Evolutionary conservation across 2,797 vertebrate species (phyloP).

Genomic region (Dendrocincla tyrannina): DNA sequence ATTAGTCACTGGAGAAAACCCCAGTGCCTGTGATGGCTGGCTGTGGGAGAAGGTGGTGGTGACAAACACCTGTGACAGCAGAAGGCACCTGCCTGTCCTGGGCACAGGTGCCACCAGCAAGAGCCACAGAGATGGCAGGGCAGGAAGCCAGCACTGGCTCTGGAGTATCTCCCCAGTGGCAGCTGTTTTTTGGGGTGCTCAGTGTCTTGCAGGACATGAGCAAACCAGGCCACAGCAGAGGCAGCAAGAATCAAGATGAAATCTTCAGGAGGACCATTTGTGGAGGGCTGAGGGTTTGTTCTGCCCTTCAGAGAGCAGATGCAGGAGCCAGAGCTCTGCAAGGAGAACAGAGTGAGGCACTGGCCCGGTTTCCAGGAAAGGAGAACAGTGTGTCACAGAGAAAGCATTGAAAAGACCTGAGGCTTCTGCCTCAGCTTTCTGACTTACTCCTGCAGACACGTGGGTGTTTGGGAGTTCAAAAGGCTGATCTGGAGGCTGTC

Average conservation of each 20-base stretch:
- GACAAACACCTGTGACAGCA: neutral
- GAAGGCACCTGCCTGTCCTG: neutral
- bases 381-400: conserved; percentile 64
- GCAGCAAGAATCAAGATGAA: neutral
- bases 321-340: neutral
- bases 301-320: neutral
- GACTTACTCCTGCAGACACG: neutral
- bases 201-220: neutral
- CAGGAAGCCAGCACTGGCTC: neutral
- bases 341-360: conserved; percentile 12
- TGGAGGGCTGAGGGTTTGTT: neutral
- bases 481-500: neutral
- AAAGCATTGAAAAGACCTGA: conserved; percentile 26
- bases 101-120: neutral
- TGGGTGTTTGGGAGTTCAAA: conserved; percentile 26
- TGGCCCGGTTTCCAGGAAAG: conserved; percentile 64
- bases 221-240: neutral
- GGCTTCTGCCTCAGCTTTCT: conserved; percentile 46
- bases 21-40: neutral
- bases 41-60: neutral
- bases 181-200: neutral
- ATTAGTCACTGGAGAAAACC: conserved; percentile 39
- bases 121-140: neutral
- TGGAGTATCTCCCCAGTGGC: neutral
- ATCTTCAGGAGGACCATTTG: neutral